phyloP scores from a whole-genome alignment of 2,113 vertebrate genomes.

The Brachypteracias leptosomus region DNA sequence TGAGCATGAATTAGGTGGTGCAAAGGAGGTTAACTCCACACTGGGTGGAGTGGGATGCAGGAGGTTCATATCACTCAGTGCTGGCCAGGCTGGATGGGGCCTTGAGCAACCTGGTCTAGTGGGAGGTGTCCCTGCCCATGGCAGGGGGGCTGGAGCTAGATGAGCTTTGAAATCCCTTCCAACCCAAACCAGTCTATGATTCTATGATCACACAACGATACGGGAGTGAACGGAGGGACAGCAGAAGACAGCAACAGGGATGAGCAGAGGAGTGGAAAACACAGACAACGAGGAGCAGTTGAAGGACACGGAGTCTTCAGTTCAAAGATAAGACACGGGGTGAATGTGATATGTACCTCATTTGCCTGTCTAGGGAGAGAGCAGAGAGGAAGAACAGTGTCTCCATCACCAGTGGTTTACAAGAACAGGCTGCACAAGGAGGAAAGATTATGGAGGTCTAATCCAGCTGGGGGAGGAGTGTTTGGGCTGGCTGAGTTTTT shows the following conservation, averaged over 20 bases:
- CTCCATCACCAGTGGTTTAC: constrained; percentile 5
- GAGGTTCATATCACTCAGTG: background rate
- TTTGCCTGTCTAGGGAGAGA: background rate
- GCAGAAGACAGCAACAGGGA: background rate
- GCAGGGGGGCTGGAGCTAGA: no score
- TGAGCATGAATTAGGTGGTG: background rate
- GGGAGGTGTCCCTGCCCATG: no score
- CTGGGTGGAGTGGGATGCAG: background rate
- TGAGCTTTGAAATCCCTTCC: no score
- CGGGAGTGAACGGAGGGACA: background rate
- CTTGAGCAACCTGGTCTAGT: no score
- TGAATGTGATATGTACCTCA: background rate
- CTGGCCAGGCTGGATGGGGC: no score
- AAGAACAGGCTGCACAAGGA: background rate
- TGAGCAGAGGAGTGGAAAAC: background rate
- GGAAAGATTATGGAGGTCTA: background rate
- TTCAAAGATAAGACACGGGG: background rate
- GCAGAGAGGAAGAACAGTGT: background rate
- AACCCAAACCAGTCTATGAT: no score
- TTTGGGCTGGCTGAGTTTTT: background rate
- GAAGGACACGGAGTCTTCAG: background rate
- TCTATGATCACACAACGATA: fast-evolving
- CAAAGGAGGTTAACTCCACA: background rate
- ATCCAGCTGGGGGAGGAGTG: background rate
- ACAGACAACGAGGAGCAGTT: background rate